Conservation (phyloP, 2,113 vertebrate genomes). For the Speoplatyrhinus poulsoni region DNA sequence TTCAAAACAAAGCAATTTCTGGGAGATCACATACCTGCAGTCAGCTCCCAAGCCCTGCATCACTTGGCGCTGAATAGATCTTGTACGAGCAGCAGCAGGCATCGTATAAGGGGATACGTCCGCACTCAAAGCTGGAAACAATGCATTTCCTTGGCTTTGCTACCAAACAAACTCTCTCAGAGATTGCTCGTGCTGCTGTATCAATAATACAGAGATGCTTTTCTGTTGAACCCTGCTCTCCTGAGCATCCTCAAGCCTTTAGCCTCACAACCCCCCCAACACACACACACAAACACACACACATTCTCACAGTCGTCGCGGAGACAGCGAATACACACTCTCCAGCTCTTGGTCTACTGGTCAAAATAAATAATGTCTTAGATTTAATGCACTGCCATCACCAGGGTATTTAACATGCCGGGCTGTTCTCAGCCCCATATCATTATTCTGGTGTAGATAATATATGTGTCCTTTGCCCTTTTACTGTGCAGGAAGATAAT, state of each 20-base stretch:
- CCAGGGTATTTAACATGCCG: slow-evolving; percentile 41
- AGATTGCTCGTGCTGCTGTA: neutral
- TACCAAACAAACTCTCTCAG: slow-evolving; percentile 14
- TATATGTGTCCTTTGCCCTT: slow-evolving; percentile 74
- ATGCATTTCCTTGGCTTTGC: slow-evolving; percentile 30
- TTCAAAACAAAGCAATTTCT: slow-evolving; percentile 57
- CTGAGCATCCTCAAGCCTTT: slow-evolving; percentile 6
- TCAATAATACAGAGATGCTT: slow-evolving; percentile 20
- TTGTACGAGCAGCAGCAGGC: slow-evolving; percentile 43
- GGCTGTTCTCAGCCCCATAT: slow-evolving; percentile 44
- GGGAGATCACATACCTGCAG: slow-evolving; percentile 50
- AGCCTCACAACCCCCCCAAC: neutral
- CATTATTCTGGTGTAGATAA: slow-evolving; percentile 61
- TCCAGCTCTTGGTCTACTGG: neutral
- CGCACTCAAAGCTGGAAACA: slow-evolving; percentile 30
- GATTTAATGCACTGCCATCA: slow-evolving; percentile 44
- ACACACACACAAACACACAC: too few species aligned
- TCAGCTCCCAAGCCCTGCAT: slow-evolving; percentile 43
- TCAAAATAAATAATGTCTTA: slow-evolving; percentile 21
- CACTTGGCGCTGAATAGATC: slow-evolving; percentile 55
- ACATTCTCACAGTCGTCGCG: too few species aligned
- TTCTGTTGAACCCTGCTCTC: slow-evolving; percentile 4
- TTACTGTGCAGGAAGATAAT: slow-evolving; percentile 62
- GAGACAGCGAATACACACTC: neutral
- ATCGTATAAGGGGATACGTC: slow-evolving; percentile 18